These are phyloP conservation scores for Schizopygopsis pylzovi DNA, from an alignment of 2,797 vertebrate species.

Conservation along the genomic window DNA sequence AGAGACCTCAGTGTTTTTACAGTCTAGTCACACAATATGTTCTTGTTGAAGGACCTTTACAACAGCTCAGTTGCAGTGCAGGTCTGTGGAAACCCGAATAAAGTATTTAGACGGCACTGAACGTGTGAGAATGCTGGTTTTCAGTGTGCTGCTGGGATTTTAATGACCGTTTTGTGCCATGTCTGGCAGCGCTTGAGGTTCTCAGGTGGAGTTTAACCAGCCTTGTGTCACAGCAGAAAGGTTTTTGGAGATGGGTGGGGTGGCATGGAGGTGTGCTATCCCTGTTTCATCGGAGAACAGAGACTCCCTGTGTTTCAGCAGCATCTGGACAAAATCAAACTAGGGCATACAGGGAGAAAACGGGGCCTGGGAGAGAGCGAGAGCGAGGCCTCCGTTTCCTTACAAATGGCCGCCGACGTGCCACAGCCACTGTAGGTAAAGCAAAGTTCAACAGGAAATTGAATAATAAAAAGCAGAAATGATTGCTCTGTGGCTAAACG, in stretches of 20 bases:
- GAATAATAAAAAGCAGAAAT: constrained; percentile 59
- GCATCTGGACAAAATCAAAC: constrained; percentile 67
- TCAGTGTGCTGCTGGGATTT: constrained; percentile 29
- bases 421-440: constrained; percentile 58
- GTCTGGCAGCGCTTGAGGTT: constrained; percentile 63
- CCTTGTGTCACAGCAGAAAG: constrained; percentile 35
- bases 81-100: constrained; percentile 13
- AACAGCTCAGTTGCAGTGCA: constrained; percentile 34
- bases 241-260: constrained; percentile 49
- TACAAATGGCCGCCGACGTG: constrained; percentile 9
- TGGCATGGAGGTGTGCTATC: constrained; percentile 24
- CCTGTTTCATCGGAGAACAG: constrained; percentile 59
- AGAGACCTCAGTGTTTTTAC: constrained; percentile 3
- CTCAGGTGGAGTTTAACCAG: constrained; percentile 63
- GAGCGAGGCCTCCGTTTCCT: constrained; percentile 42
- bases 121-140: constrained; percentile 37
- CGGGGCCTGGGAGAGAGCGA: constrained; percentile 35
- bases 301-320: constrained; percentile 64
- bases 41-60: constrained; percentile 42
- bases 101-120: constrained; percentile 11
- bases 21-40: constrained; percentile 5
- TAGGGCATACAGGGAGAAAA: constrained; percentile 34
- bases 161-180: constrained; percentile 37
- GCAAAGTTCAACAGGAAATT: constrained; percentile 74
- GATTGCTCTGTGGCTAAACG: constrained; percentile 60